Evolutionary conservation across 1,140 invertebrate genomes (phyloP).

Genomic region (Epicauta chinensis): DNA sequence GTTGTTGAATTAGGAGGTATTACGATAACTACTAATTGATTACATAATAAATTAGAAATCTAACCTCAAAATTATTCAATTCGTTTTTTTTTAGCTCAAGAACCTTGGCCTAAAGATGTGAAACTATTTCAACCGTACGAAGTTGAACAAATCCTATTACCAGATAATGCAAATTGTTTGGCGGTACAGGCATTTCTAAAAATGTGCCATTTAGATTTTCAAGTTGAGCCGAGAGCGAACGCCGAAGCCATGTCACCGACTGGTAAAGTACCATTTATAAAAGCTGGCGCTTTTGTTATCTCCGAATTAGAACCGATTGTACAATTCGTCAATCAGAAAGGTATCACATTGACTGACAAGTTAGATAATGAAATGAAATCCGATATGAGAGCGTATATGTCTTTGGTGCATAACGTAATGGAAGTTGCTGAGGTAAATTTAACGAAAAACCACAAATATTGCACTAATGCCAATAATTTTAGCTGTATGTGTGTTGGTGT

Average conservation of each 20-base stretch:
- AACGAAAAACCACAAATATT: neutral
- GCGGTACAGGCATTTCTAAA: slow-evolving; percentile 89
- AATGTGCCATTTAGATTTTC: slow-evolving; percentile 83
- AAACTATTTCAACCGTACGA: slow-evolving; percentile 82
- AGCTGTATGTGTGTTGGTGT: slow-evolving; percentile 83
- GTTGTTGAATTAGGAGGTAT: slow-evolving; percentile 34
- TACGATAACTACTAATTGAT: neutral
- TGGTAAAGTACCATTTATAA: slow-evolving; percentile 85
- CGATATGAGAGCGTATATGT: slow-evolving; percentile 93
- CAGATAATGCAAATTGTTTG: slow-evolving; percentile 85
- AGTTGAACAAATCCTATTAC: slow-evolving; percentile 85
- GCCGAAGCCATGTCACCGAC: slow-evolving; percentile 95
- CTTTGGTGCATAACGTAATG: slow-evolving; percentile 79
- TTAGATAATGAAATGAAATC: slow-evolving; percentile 70
- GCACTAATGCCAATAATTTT: slow-evolving; percentile 18
- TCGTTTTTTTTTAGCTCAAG: slow-evolving; percentile 41
- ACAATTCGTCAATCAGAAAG: slow-evolving; percentile 80
- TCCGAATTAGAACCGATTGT: slow-evolving; percentile 90
- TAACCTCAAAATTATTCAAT: slow-evolving; percentile 1
- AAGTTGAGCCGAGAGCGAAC: slow-evolving; percentile 74
- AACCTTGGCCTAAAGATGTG: slow-evolving; percentile 82
- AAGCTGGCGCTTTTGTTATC: slow-evolving; percentile 79
- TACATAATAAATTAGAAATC: slow-evolving; percentile 8
- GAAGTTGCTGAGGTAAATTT: slow-evolving; percentile 71
- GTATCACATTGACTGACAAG: slow-evolving; percentile 62